Evolutionary conservation across 1,140 invertebrate genomes (phyloP), one percentile per base, ranked within the genome.

Genomic region (Microplitis demolitor): DNA sequence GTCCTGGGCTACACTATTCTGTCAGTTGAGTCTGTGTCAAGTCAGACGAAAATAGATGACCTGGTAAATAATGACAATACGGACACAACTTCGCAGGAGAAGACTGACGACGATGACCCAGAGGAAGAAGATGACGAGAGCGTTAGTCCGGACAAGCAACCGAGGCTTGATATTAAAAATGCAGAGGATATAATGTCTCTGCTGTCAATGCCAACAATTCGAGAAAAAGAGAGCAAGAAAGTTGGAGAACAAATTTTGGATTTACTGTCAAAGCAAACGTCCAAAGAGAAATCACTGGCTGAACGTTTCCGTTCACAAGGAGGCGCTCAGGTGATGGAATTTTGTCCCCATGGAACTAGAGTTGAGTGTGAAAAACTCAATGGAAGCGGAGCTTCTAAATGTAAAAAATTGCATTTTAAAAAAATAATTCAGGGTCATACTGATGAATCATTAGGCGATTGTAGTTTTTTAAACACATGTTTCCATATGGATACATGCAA

Each of bases 401-500:
- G 97, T 87, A 93, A 92, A 72, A 97, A 97, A 82, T 88, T 99
- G 33, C 97, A 99, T 86, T 99, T 99, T 83, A 95, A 96, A 81
- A 98, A 99, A 89, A 99, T 99, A 71, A 97, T 99, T 74, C 96
- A 98, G 84, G 91, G 92, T 73, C 97, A 99, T 83, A 99, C 98
- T 0, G 98, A 99, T 85, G 97, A 98, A 86, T 92, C 95, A 0
- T 88, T 99, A 4, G 97, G 97, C 0, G 97, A 99, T 83, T 99
- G 97, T 85, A 98, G 97, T 54, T 99, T 99, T 86, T 89, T 99
- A 0, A 99, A 99, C 83, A 99, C 97, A 0, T 99, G 97, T 84
- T 99, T 99, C 82, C 97, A 99, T 83, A 99, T 99, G 97, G 97
- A 98, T 77, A 97, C 95, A 61, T 99, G 97, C 91, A 99, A 98